Base-by-base conservation (phyloP, 2,797 vertebrate species). In the Coluber constrictor region DNA sequence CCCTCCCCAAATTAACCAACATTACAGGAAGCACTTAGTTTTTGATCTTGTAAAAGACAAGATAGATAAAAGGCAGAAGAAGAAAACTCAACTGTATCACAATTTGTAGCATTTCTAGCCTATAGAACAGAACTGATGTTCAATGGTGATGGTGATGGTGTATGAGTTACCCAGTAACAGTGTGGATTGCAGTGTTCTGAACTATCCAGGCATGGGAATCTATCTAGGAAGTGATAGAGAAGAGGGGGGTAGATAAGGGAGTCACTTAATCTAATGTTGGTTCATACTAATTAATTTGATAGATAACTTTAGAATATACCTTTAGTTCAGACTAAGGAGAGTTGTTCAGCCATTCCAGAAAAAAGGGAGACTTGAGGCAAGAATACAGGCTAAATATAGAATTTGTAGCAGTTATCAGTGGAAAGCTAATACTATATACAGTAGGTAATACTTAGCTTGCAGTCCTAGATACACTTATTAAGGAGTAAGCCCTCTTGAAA, bases 291-390 rank as follows among this genome's bases (percentile, higher is more conserved):
- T 70, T 70, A 70, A 70, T 70, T 37, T 37, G 29, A n/a, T 25
- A 55, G 20, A 16, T 47, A 91, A 47, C 29, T 32, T 25, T 43
- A 56, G 13, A 83, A 29, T 47, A 57, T 56, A 57, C 27, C 32
- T 60, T 74, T 74, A 29, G 5, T 55, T 55, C 29, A 87, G 51
- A 87, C 86, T 29, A 87, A 87, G 47, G 15, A 87, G 7, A 37
- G 32, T 63, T 16, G 15, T 15, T 70, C 88, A 88, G 88, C 59
- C 3, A 0, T 74, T 43, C 4, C 0, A 86, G 32, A 55, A 86
- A 79, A 91, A 37, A 20, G 0, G 3, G 95, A 47, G 10, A 15
- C 2, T 0, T 5, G 0, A 89, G 86, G 87, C 0, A 0, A 56
- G 90, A 88, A 23, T 23, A 66, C 66, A 61, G 51, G 1, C 2